Evolutionary conservation across 2,797 vertebrate species (phyloP).

Genomic region (Allochrocebus solatus): DNA sequence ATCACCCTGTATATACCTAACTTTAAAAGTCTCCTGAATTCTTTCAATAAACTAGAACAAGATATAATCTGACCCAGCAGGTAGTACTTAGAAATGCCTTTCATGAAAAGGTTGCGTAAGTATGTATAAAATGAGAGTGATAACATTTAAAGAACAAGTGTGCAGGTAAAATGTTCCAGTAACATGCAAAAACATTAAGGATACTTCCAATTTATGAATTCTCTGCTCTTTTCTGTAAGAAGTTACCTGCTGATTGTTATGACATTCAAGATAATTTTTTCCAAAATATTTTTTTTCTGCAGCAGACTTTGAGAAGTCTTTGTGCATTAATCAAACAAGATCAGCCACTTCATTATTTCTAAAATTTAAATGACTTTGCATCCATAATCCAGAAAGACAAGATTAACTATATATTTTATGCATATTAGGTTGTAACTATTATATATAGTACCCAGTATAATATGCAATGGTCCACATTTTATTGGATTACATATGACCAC

Average conservation of each 20-base stretch:
- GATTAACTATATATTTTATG: background rate
- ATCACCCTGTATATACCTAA: conserved; percentile 39
- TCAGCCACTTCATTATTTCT: background rate
- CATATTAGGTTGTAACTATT: background rate
- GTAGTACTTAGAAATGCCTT: background rate
- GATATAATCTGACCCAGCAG: background rate
- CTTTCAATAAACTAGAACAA: background rate
- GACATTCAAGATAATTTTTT: background rate
- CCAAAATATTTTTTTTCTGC: background rate
- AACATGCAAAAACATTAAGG: background rate
- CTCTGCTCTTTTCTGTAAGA: background rate
- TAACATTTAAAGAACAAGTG: background rate
- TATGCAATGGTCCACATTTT: background rate
- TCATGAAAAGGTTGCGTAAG: background rate
- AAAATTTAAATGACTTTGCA: background rate
- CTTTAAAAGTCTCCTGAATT: background rate
- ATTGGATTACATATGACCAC: background rate
- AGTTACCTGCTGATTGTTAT: background rate
- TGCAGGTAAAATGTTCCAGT: background rate
- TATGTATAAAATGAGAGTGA: background rate
- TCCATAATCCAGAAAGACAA: background rate
- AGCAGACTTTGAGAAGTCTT: background rate
- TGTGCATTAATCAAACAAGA: background rate
- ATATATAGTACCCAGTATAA: background rate
- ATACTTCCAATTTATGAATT: background rate